phyloP scores from a whole-genome alignment of 2,888 invertebrate genomes.

The Charanyca ferruginea region DNA sequence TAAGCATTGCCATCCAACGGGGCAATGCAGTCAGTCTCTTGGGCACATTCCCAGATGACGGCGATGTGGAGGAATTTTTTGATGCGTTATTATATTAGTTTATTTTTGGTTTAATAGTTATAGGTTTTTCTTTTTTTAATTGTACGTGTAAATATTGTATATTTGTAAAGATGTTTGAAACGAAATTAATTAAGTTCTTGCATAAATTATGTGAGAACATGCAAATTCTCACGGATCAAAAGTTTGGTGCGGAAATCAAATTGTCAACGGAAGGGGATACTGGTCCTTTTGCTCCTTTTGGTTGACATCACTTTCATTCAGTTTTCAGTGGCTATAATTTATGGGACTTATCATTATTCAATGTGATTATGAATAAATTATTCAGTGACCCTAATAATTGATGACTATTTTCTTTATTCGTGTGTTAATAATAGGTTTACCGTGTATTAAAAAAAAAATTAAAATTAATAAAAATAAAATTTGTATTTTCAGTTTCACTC shows the following conservation, averaged over 20 bases:
- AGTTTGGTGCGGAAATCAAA: conserved; percentile 24
- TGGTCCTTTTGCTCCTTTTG: conserved; percentile 11
- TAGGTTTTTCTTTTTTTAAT: too few species aligned
- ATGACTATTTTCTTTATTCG: background rate
- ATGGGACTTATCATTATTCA: background rate
- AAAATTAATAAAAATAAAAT: background rate
- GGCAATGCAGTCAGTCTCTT: too few species aligned
- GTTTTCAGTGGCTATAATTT: conserved; percentile 6
- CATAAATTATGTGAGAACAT: conserved; percentile 47
- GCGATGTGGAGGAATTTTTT: too few species aligned
- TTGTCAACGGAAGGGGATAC: conserved; percentile 7
- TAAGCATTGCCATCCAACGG: too few species aligned
- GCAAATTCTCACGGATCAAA: conserved; percentile 33
- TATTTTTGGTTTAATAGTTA: too few species aligned
- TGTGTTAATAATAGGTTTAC: background rate
- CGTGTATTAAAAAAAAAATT: too few species aligned
- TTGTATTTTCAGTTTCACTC: background rate
- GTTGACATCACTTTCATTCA: background rate
- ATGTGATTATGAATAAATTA: background rate
- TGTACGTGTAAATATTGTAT: too few species aligned
- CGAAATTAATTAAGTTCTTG: conserved; percentile 43
- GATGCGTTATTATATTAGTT: too few species aligned
- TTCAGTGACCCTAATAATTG: background rate
- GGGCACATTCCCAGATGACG: too few species aligned
- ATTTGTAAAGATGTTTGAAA: too few species aligned